Base-by-base conservation (phyloP, 2,888 invertebrate genomes). In the Pollenia griseotomentosa region DNA sequence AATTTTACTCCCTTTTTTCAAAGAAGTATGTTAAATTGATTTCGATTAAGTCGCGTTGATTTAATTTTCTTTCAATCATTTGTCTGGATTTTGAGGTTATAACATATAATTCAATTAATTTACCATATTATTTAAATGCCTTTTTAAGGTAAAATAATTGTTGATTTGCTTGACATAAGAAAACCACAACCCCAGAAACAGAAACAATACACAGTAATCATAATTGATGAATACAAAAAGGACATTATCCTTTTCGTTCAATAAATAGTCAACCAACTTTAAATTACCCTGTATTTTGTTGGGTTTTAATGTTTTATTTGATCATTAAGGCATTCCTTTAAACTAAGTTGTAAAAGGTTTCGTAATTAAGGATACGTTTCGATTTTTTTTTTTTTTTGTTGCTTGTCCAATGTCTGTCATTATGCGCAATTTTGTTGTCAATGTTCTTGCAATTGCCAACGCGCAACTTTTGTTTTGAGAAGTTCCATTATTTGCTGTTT, bases 401-500 rank as follows among this genome's bases (percentile, higher is more conserved):
- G 40, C 14, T 10, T 66, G 68, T 55, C 78, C 68, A 33, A 57
- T 80, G 66, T 65, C 83, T 80, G 80, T 82, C 81, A 87, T 87
- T 87, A 84, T 63, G 53, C 78, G 71, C 87, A 87, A 87, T 87
- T 87, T 84, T 66, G 63, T 78, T 84, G 87, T 84, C 84, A 87
- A 84, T 75, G 66, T 77, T 73, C 57, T 44, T 51, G 57, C 81
- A 77, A 71, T 51, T 71, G 63, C 23, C 75, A 66, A 42, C 33
- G 48, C 51, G 48, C 51, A 57, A 59, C 48, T 74, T 65, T 40
- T 48, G 19, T 14, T 33, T 19, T 55, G 44, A 16, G 16, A n/a
- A 33, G 3, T 57, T 33, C 6, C 68, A 57, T 48, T 51, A 70
- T 73, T n/a, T 63, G 48, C 12, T 44, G 53, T 53, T 51, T 61